Evolutionary conservation across 2,797 vertebrate species (phyloP).

Genomic region (Sitta carolinensis): DNA sequence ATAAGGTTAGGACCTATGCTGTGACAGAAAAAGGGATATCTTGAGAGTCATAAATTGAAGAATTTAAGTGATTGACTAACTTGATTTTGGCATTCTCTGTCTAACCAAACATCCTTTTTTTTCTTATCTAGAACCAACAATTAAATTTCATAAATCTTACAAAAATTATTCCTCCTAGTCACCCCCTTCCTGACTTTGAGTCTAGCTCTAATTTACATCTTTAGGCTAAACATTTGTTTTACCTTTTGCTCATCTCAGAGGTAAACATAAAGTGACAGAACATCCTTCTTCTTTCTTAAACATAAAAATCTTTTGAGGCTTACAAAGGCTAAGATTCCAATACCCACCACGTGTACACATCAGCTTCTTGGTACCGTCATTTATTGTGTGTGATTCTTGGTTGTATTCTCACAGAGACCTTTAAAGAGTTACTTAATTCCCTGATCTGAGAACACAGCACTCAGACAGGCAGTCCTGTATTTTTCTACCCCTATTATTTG

Average conservation of each 20-base stretch:
- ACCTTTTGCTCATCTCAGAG: not conserved
- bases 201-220: not conserved
- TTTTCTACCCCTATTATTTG: not conserved
- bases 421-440: not conserved
- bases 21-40: not conserved
- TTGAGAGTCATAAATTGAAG: not conserved
- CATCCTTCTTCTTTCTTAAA: not conserved
- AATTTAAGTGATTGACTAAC: not conserved
- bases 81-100: not conserved
- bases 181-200: not conserved
- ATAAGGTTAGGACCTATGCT: not conserved
- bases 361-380: not conserved
- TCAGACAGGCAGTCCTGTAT: not conserved
- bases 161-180: not conserved
- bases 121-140: not conserved
- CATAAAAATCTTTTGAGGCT: not conserved
- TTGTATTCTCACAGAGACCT: not conserved
- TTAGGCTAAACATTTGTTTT: not conserved
- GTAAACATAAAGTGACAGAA: not conserved
- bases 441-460: not conserved
- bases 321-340: not conserved
- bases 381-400: not conserved
- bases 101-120: not conserved
- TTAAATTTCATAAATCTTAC: not conserved
- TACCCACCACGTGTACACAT: not conserved